Conservation (phyloP, 2,113 vertebrate genomes). For the Archocentrus centrarchus region DNA sequence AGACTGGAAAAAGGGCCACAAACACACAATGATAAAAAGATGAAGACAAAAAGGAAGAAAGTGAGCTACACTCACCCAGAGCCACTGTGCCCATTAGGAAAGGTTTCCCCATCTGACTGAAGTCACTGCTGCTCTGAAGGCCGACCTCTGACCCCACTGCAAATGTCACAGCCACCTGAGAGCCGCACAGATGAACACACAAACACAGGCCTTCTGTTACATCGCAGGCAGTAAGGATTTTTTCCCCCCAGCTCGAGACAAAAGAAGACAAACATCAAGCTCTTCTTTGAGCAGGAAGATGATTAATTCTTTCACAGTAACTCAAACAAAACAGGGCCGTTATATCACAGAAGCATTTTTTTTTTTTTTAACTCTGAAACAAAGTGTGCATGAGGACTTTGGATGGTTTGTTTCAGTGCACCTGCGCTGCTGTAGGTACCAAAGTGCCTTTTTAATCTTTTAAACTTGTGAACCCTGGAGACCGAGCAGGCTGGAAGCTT, state of each 20-base stretch:
- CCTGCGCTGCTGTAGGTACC: not conserved
- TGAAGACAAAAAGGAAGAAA: constrained; percentile 3
- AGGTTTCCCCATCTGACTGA: constrained; percentile 79
- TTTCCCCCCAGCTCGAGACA: not conserved
- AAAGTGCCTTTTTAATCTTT: not conserved
- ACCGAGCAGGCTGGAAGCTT: not conserved
- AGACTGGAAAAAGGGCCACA: not conserved
- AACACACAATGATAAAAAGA: constrained; percentile 22
- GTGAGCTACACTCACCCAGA: constrained; percentile 65
- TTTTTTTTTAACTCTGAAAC: not conserved
- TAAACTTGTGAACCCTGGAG: not conserved
- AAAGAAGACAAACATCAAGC: not conserved
- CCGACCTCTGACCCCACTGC: constrained; percentile 81
- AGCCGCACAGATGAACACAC: constrained; percentile 39
- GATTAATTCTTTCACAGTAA: not conserved
- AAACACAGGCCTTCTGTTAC: constrained; percentile 6
- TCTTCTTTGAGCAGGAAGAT: not conserved
- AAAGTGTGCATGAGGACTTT: not conserved
- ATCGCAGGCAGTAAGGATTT: not conserved
- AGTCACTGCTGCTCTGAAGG: constrained; percentile 79
- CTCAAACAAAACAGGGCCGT: not conserved
- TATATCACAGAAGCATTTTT: not conserved
- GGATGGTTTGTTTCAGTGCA: not conserved
- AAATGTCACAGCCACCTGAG: constrained; percentile 81
- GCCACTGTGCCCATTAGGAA: constrained; percentile 81